Percentiles rank a stretch among this genome's conserved stretches.
Evolutionary conservation across 2,888 invertebrate genomes (phyloP).

Genomic region (Acanthopleura granulata): DNA sequence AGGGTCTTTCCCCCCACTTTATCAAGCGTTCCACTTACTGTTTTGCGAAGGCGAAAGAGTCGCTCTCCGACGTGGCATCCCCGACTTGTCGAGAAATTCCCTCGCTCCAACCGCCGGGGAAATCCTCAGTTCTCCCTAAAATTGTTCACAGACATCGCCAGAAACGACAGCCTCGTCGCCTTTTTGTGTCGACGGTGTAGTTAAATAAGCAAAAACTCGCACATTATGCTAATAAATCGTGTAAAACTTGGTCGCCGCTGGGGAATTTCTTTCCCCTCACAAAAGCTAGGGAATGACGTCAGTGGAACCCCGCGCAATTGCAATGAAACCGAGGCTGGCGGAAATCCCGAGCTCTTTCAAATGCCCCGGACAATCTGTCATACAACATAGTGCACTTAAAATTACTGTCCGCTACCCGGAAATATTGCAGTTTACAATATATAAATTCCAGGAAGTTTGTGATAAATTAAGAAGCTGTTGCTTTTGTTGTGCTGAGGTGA

Average conservation of each 20-base stretch:
- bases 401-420: too few relatives aligned
- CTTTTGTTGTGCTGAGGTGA: too few relatives aligned
- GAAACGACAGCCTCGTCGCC: background rate
- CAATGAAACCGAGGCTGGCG: slow-evolving; percentile 17
- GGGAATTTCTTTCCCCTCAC: slow-evolving; percentile 2
- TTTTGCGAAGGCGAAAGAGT: background rate
- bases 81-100: background rate
- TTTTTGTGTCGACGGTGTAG: background rate
- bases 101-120: background rate
- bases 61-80: slow-evolving; percentile 14
- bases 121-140: background rate
- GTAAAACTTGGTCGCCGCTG: background rate
- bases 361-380: too few relatives aligned
- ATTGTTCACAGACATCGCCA: background rate
- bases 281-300: slow-evolving; percentile 12
- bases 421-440: too few relatives aligned
- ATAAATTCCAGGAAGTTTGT: too few relatives aligned
- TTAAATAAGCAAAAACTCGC: too few relatives aligned
- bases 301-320: slow-evolving; percentile 17
- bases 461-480: too few relatives aligned
- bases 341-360: background rate
- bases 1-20: too few relatives aligned
- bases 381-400: too few relatives aligned
- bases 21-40: background rate
- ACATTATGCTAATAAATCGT: background rate